Percentiles rank a stretch among this genome's conserved stretches.
Evolutionary conservation across 2,888 invertebrate species (phyloP).

Genomic region (Lycocerus yunnanus): DNA sequence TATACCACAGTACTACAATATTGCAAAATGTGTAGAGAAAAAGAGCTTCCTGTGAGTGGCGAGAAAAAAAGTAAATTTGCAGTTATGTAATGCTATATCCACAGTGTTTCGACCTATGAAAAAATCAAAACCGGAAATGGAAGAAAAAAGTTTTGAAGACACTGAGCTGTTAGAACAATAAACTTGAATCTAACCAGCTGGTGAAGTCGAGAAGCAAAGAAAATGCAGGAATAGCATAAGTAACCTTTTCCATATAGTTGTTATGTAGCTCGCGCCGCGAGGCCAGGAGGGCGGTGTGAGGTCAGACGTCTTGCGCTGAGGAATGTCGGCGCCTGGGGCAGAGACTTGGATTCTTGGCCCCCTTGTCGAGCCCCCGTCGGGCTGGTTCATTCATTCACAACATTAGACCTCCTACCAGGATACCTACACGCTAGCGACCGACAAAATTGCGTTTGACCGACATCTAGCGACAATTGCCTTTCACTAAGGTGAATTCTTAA

Average conservation of each 20-base stretch:
- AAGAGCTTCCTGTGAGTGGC: neutral
- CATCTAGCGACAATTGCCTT: constrained; percentile 33
- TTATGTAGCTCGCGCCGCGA: constrained; percentile 25
- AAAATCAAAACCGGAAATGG: constrained; percentile 31
- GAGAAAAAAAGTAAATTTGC: constrained; percentile 23
- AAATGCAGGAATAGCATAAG: neutral
- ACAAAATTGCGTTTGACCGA: constrained; percentile 16
- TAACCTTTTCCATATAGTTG: constrained; percentile 12
- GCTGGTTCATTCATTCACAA: constrained; percentile 60
- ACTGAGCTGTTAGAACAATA: constrained; percentile 25
- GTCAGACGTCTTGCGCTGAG: constrained; percentile 57
- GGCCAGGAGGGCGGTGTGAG: constrained; percentile 42
- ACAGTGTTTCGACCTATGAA: constrained; percentile 15
- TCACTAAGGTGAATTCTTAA: neutral
- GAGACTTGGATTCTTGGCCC: constrained; percentile 60
- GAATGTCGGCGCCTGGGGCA: constrained; percentile 64
- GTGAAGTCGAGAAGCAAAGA: constrained; percentile 29
- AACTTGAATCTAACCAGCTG: constrained; percentile 27
- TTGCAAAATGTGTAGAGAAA: constrained; percentile 23
- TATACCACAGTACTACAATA: neutral
- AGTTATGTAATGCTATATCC: constrained; percentile 24
- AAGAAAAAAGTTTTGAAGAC: constrained; percentile 28
- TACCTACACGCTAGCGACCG: constrained; percentile 47
- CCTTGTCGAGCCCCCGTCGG: constrained; percentile 53
- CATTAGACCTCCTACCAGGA: constrained; percentile 61